Evolutionary conservation across 2,113 vertebrate genomes (phyloP).

Genomic region (Phrynocephalus versicolor): DNA sequence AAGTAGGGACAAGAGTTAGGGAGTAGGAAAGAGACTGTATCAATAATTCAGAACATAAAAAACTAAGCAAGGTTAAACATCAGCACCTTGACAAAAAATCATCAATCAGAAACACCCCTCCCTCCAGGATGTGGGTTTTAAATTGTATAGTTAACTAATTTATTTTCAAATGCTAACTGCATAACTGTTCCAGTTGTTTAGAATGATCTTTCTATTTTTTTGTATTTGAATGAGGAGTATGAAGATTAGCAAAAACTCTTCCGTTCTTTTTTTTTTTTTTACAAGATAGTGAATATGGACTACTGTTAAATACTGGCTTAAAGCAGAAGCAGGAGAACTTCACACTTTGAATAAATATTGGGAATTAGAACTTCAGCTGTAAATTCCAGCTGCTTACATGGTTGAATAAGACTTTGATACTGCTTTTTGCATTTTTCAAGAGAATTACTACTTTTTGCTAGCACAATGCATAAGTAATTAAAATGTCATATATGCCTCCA

Average conservation of each 20-base stretch:
- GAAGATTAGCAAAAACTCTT: too few relatives aligned
- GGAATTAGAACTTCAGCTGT: not conserved
- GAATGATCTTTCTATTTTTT: not conserved
- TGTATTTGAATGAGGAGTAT: not conserved
- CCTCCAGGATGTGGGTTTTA: not conserved
- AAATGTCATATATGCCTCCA: too few relatives aligned
- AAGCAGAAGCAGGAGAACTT: not conserved
- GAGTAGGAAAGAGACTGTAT: constrained; percentile 20
- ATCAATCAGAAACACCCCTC: not conserved
- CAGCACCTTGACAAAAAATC: not conserved
- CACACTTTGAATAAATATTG: not conserved
- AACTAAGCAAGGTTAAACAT: constrained; percentile 9
- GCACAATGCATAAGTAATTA: not conserved
- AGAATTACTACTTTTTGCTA: not conserved
- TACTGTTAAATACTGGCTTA: not conserved
- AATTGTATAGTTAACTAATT: not conserved
- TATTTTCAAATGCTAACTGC: not conserved
- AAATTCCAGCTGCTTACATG: not conserved
- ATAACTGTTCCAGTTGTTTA: not conserved
- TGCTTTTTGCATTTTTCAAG: not conserved
- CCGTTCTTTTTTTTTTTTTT: not conserved
- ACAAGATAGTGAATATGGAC: not conserved
- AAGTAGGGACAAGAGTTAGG: constrained; percentile 9
- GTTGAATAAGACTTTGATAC: not conserved
- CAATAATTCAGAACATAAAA: constrained; percentile 41